phyloP scores from a whole-genome alignment of 2,888 invertebrate genomes.

The Parnassius apollo region DNA sequence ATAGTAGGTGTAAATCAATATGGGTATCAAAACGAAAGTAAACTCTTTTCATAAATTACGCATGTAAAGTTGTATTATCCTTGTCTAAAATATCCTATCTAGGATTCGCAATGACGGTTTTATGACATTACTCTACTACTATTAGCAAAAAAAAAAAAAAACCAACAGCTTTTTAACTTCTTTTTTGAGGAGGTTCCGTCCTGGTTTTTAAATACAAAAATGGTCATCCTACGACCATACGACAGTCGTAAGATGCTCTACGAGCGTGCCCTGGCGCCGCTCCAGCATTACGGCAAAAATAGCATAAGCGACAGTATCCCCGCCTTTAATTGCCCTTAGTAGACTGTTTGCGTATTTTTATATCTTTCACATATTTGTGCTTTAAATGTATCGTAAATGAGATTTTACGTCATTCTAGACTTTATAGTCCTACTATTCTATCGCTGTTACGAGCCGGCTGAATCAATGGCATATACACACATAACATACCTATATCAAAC shows the following conservation, averaged over 20 bases:
- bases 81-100: too few species aligned
- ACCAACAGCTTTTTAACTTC: too few species aligned
- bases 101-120: too few species aligned
- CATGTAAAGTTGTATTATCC: too few species aligned
- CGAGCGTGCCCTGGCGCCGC: conserved; percentile 43
- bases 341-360: conserved; percentile 27
- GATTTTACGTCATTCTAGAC: background rate
- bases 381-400: conserved; percentile 6
- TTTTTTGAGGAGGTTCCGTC: background rate
- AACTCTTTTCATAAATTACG: too few species aligned
- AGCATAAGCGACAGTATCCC: conserved; percentile 52
- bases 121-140: too few species aligned
- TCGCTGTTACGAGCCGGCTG: too few species aligned
- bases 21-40: background rate
- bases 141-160: too few species aligned
- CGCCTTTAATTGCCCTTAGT: conserved; percentile 48
- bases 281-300: conserved; percentile 52
- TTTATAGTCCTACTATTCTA: background rate
- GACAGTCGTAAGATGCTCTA: conserved; percentile 28
- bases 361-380: conserved; percentile 6
- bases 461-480: too few species aligned
- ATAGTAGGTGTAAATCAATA: too few species aligned
- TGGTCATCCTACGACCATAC: conserved; percentile 12
- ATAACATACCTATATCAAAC: too few species aligned
- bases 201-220: background rate